Percentiles rank a stretch among this genome's conserved stretches.
Evolutionary conservation across 2,113 vertebrate species (phyloP).

Genomic region (Chinchilla lanigera): DNA sequence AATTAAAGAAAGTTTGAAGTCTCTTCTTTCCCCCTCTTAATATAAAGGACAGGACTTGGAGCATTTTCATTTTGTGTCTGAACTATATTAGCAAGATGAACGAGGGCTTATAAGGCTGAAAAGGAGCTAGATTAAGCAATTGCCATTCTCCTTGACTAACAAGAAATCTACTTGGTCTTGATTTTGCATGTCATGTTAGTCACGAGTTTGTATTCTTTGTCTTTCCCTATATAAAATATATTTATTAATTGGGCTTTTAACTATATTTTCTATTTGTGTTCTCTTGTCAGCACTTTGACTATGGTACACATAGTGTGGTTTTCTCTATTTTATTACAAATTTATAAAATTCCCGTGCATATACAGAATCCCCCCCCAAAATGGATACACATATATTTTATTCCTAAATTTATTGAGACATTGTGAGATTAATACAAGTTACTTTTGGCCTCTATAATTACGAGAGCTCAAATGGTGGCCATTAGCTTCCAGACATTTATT

Average conservation of each 20-base stretch:
- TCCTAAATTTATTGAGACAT: background rate
- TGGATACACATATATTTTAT: background rate
- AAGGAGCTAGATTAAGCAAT: background rate
- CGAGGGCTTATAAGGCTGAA: background rate
- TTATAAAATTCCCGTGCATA: background rate
- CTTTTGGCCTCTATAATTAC: background rate
- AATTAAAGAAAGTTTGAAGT: background rate
- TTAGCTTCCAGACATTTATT: background rate
- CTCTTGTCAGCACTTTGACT: background rate
- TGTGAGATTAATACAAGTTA: background rate
- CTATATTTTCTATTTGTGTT: background rate
- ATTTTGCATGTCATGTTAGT: background rate
- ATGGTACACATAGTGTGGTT: accelerated
- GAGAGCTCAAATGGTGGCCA: background rate
- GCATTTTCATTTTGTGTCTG: background rate
- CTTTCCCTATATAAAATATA: background rate
- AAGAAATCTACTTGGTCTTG: background rate
- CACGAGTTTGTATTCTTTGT: background rate
- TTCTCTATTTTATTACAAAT: background rate
- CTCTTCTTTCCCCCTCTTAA: no score
- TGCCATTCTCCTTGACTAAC: background rate
- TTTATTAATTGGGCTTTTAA: background rate
- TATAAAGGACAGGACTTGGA: background rate
- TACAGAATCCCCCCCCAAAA: background rate
- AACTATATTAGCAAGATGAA: background rate